Conservation (phyloP, 2,888 invertebrate genomes). For the Tetramorium bicarinatum region DNA sequence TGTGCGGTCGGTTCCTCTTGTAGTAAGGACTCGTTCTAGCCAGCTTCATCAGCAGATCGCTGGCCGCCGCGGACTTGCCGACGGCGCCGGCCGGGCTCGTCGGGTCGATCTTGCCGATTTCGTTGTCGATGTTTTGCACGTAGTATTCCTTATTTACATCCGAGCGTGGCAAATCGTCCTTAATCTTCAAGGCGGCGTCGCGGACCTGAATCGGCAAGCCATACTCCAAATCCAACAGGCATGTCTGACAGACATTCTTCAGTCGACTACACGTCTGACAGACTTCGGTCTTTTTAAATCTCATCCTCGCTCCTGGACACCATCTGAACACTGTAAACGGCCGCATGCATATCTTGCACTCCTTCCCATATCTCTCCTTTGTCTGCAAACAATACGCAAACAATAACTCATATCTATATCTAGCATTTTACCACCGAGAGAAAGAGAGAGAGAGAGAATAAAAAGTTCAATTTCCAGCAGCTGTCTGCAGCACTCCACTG, state of each 20-base stretch:
- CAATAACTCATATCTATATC: neutral
- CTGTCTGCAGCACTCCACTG: no score
- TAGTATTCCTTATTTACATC: slow-evolving; percentile 98
- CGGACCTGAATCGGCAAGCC: slow-evolving; percentile 95
- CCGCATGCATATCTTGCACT: slow-evolving; percentile 97
- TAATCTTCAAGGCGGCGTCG: slow-evolving; percentile 95
- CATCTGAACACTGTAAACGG: slow-evolving; percentile 98
- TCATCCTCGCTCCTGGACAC: slow-evolving; percentile 98
- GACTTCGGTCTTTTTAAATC: slow-evolving; percentile 98
- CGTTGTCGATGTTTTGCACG: slow-evolving; percentile 95
- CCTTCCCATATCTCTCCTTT: slow-evolving; percentile 97
- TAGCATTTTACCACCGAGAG: neutral
- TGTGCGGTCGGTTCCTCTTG: slow-evolving; percentile 97
- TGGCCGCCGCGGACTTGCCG: slow-evolving; percentile 91
- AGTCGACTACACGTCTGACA: slow-evolving; percentile 98
- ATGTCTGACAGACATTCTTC: slow-evolving; percentile 99
- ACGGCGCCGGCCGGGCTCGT: slow-evolving; percentile 88
- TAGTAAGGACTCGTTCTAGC: slow-evolving; percentile 98
- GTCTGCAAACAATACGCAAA: slow-evolving; percentile 88
- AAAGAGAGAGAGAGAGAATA: neutral
- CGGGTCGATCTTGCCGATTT: slow-evolving; percentile 87
- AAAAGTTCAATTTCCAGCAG: no score
- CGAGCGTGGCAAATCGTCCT: slow-evolving; percentile 96
- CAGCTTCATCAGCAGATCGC: slow-evolving; percentile 94
- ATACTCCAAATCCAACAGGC: slow-evolving; percentile 97